Evolutionary conservation across 37 sponge, comb jelly and placozoan species (phyloP), one percentile per base, ranked within the genome.

Genomic region (Halichondria panicea): DNA sequence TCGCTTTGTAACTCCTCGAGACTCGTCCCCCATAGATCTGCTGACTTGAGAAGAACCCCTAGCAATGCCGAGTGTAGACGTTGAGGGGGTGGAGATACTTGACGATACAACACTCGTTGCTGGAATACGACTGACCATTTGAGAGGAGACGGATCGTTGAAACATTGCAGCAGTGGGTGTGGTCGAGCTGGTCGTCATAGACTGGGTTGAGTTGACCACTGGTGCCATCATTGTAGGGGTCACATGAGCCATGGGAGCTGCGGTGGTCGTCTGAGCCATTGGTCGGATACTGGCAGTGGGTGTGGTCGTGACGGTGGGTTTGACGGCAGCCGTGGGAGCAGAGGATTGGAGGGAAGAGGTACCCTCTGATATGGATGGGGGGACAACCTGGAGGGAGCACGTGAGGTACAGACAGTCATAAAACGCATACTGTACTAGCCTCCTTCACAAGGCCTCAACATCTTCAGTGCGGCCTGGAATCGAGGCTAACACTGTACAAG

Each of bases 231-330:
- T 72, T 15, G 87, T 87, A 31, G 87, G 87, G 2, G 87, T 80
- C 38, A 87, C 87, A 75, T 80, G 81, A 18, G 87, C 87, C 31
- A 81, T 87, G 38, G 87, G 87, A 5, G 87, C 81, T 30, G 37
- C 55, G 18, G 87, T 87, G 19, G 70, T 74, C 41, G 57, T 75
- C n/a, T 73, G 53, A 11, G 76, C 75, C 81, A 87, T 74, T 80
- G 87, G 87, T 43, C 87, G 72, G 62, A 87, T 87, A 67, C 81
- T 80, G 22, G 87, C 87, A 46, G 87, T 87, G 70, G 87, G 87
- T 58, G 87, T 87, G 75, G 81, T 80, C 1, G 87, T 87, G 30
- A 87, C 76, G 2, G 87, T 87, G 18, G 87, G 87, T 52, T 80
- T 87, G 4, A 87, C 70, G 0, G 87, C 76, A 68, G 87, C 87